A percentile compares a stretch with the other conserved stretches of the same genome.
Conservation (phyloP, 2,113 vertebrate species). For the Nannospalax galili region DNA sequence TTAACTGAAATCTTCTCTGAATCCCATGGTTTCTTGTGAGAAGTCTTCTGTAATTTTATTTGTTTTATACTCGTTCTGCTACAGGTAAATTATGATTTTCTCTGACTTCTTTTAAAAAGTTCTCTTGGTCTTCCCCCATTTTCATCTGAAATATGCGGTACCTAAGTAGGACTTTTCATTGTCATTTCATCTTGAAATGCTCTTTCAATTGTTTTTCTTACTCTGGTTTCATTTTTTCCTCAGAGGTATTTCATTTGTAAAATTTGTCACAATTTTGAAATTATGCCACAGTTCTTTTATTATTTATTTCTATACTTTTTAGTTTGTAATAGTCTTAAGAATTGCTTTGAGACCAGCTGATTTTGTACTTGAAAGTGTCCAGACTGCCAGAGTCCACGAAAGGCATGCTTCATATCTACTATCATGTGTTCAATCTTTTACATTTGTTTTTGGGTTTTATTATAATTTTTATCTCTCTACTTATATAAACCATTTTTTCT, state of each 20-base stretch:
- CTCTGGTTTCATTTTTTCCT: conserved; percentile 1
- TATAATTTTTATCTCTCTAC: not conserved
- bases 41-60: not conserved
- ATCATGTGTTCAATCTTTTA: not conserved
- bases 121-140: no score
- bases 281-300: not conserved
- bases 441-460: conserved; percentile 14
- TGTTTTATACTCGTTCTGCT: not conserved
- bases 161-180: no score
- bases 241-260: not conserved
- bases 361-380: not conserved
- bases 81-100: not conserved
- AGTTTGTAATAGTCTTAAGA: not conserved
- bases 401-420: not conserved
- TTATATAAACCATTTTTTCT: conserved; percentile 7
- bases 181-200: no score
- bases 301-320: conserved; percentile 29
- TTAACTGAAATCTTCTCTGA: not conserved
- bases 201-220: conserved; percentile 6
- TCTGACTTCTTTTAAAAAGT: not conserved
- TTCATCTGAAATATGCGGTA: no score
- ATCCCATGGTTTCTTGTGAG: not conserved
- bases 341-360: not conserved
- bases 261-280: not conserved
- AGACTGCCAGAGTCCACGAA: not conserved